phyloP scores from a whole-genome alignment of 2,888 invertebrate species.

The Brenthis hecate region DNA sequence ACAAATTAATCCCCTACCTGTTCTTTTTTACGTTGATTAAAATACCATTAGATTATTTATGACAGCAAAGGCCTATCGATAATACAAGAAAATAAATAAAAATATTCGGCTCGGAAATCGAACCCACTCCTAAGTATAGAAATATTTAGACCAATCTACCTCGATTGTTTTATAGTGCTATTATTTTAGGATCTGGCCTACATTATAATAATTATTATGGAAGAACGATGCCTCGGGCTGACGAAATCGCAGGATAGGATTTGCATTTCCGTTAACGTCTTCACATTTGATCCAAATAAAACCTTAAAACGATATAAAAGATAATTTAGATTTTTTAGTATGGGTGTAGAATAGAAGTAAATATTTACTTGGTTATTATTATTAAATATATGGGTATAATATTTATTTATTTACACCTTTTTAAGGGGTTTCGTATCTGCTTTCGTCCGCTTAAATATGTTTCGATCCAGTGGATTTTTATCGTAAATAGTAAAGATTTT shows the following conservation, averaged over 20 bases:
- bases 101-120: not conserved
- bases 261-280: not conserved
- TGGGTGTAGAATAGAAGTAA: not conserved
- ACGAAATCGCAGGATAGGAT: constrained; percentile 31
- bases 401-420: too few species aligned
- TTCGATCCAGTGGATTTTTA: too few species aligned
- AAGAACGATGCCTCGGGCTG: constrained; percentile 34
- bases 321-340: not conserved
- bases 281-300: constrained; percentile 7
- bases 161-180: not conserved
- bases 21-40: too few species aligned
- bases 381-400: too few species aligned
- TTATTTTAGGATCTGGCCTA: constrained; percentile 14
- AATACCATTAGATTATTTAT: too few species aligned
- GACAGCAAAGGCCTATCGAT: too few species aligned
- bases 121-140: not conserved
- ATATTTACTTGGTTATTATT: not conserved
- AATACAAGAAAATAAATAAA: too few species aligned
- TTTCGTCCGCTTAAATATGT: too few species aligned
- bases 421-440: too few species aligned
- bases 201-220: constrained; percentile 34
- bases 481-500: too few species aligned
- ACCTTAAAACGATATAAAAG: too few species aligned
- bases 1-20: too few species aligned
- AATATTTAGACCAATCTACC: not conserved